Percentiles rank a stretch among this genome's conserved stretches.
Conservation (phyloP, 1,140 invertebrate species). For the Proctacanthus coquilletti region DNA sequence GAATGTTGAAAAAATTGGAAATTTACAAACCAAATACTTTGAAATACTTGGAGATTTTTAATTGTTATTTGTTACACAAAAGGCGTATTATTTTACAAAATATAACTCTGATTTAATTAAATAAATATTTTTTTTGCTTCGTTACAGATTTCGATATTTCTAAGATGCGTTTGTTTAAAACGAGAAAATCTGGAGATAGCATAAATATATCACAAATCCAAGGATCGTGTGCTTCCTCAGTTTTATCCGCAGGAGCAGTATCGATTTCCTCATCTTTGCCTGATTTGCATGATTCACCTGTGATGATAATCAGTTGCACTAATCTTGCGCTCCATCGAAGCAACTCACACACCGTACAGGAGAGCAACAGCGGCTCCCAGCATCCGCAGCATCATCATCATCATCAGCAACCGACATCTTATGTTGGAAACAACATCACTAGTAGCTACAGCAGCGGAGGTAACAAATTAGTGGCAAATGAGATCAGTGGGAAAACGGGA, state of each 20-base stretch:
- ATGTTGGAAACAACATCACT: conserved; percentile 6
- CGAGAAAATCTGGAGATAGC: conserved; percentile 25
- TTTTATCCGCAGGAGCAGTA: too few relatives aligned
- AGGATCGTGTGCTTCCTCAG: too few relatives aligned
- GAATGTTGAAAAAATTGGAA: too few relatives aligned
- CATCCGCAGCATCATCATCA: conserved; percentile 4
- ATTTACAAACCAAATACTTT: too few relatives aligned
- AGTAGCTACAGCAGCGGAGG: conserved; percentile 5
- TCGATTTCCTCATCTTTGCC: conserved; percentile 24
- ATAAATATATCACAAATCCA: conserved; percentile 20
- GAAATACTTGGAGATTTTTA: too few relatives aligned
- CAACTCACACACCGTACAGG: background rate
- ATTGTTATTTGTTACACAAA: too few relatives aligned
- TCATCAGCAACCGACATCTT: conserved; percentile 4
- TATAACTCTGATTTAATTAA: too few relatives aligned
- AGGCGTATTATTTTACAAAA: too few relatives aligned
- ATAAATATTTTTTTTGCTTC: too few relatives aligned
- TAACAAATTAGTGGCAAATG: too few relatives aligned
- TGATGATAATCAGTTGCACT: conserved; percentile 29
- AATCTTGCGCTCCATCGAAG: conserved; percentile 18
- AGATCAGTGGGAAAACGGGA: too few relatives aligned
- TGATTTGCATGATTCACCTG: conserved; percentile 25
- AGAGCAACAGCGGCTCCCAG: conserved; percentile 9
- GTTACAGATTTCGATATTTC: too few relatives aligned
- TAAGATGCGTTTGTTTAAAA: conserved; percentile 28